These are phyloP conservation scores for Tarsius wallacei DNA, from an alignment of 2,797 vertebrate species.

Conservation along the genomic window DNA sequence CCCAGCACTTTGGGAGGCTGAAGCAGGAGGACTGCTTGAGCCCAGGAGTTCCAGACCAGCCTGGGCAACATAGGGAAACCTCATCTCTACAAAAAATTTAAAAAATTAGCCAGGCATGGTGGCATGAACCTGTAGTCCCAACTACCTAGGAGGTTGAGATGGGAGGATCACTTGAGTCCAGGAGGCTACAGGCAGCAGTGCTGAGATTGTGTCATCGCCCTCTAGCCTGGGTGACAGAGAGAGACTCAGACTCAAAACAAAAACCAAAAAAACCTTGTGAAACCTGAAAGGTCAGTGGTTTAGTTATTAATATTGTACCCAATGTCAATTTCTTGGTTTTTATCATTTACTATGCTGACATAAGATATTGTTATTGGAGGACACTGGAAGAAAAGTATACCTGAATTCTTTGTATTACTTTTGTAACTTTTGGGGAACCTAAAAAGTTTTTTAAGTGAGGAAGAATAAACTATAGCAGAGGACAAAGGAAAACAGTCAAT, in stretches of 20 bases:
- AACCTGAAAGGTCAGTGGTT: not conserved
- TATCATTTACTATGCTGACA: not conserved
- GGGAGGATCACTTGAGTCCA: not conserved
- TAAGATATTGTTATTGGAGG: not conserved
- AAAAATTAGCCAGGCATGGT: not conserved
- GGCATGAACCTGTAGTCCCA: not conserved
- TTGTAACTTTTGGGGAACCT: not conserved
- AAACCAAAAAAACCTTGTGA: not conserved
- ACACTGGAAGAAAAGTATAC: not conserved
- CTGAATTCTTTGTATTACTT: conserved; percentile 35
- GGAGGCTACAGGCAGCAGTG: not conserved
- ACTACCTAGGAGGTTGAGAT: not conserved
- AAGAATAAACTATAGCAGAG: conserved; percentile 36
- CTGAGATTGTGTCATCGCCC: not conserved
- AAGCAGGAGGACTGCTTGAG: not conserved
- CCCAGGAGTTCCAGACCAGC: not conserved
- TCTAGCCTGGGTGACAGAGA: not conserved
- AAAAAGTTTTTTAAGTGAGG: not conserved
- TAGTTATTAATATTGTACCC: conserved; percentile 6
- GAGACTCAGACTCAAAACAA: not conserved
- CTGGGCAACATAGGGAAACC: not conserved
- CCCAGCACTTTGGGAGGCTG: not conserved
- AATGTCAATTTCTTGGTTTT: conserved; percentile 46
- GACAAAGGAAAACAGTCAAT: conserved; percentile 38
- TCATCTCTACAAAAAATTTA: not conserved